Evolutionary conservation across 2,888 invertebrate genomes (phyloP).

Genomic region (Acrocyrtus sp.): DNA sequence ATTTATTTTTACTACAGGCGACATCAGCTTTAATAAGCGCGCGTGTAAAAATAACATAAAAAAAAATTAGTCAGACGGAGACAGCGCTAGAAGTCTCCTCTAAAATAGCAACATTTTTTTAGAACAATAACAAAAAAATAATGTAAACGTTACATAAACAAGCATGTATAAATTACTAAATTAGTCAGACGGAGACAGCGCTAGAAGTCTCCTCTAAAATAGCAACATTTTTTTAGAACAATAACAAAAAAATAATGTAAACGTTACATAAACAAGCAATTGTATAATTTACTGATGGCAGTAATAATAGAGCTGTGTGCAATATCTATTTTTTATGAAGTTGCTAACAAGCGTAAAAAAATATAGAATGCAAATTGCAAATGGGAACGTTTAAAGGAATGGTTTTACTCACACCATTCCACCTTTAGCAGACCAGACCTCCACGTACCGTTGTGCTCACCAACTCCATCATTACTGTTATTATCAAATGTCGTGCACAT

Average conservation of each 20-base stretch:
- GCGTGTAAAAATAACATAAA: neutral
- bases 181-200: neutral
- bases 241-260: constrained; percentile 1
- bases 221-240: too few relatives aligned
- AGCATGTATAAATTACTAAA: constrained; percentile 11
- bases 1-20: neutral
- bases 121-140: neutral
- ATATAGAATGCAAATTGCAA: constrained; percentile 8
- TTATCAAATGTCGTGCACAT: neutral
- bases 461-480: too few relatives aligned
- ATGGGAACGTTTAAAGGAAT: neutral
- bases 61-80: neutral
- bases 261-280: constrained; percentile 11
- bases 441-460: too few relatives aligned
- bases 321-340: neutral
- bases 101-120: too few relatives aligned
- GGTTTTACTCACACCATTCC: neutral
- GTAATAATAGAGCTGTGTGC: neutral
- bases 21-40: neutral
- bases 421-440: neutral
- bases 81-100: too few relatives aligned
- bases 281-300: constrained; percentile 10
- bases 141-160: constrained; percentile 7
- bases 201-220: too few relatives aligned
- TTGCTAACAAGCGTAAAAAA: constrained; percentile 37